Base-by-base conservation (phyloP, 2,888 invertebrate species). In the Drosophila yooni region DNA sequence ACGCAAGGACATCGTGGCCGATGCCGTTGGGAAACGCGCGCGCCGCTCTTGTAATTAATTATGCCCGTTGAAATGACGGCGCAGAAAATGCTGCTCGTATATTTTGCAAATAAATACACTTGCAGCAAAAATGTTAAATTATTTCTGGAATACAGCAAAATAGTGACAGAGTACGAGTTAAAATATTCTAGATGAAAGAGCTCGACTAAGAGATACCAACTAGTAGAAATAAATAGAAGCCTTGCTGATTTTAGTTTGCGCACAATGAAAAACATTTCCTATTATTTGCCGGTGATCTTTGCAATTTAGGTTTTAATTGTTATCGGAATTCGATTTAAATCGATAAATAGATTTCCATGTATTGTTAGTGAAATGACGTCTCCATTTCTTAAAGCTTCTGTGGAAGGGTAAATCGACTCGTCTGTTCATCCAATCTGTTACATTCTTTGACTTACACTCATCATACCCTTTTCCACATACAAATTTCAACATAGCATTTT, bases 11-110 rank as follows among this genome's bases (percentile, higher is more conserved):
- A 62, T 51, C 48, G 40, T 27, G 27, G 58, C 25, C 66, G 66
- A 61, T 59, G 83, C 86, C 81, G 70, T 46, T 86, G 86, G 90
- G 86, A 87, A 86, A 70, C 27, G 56, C 70, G 79, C 71, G 76
- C 74, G 73, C 71, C 70, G 74, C 80, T 57, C 69, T 68, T 86
- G 85, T 83, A 87, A 87, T 87, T 87, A 87, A 87, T 87, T 90
- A 87, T 87, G 87, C 84, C 84, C 83, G 84, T 75, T 89, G 72
- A 76, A 83, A 90, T 87, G 90, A 86, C 84, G 90, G 71, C 48
- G 78, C 80, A 87, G 70, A 82, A 87, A 87, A 81, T 76, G 31
- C 34, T 59, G 38, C 56, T 27, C 27, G 25, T 27, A 36, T 59
- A 75, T 74, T 78, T 83, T 73, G 71, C 78, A 78, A 46, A 46